Conservation (phyloP, 2,888 invertebrate genomes). For the Argynnis bischoffii region DNA sequence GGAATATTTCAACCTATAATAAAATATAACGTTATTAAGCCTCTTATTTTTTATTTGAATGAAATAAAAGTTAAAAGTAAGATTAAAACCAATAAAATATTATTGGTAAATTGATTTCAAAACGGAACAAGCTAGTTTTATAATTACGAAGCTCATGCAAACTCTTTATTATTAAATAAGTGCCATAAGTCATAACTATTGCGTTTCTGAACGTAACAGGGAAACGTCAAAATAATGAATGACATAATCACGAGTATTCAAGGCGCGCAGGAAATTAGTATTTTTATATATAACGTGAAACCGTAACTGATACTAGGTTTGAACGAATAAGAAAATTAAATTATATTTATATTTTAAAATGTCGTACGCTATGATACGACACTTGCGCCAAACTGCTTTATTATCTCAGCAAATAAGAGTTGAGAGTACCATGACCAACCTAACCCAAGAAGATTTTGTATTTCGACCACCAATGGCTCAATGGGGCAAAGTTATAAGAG, state of each 20-base stretch:
- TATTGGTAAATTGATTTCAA: too few species aligned
- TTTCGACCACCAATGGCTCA: slow-evolving; percentile 71
- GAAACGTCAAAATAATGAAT: slow-evolving; percentile 39
- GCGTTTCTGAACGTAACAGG: slow-evolving; percentile 51
- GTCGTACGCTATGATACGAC: slow-evolving; percentile 69
- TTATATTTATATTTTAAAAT: slow-evolving; percentile 49
- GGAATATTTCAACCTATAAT: too few species aligned
- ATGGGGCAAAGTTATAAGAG: slow-evolving; percentile 74
- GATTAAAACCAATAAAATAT: neutral
- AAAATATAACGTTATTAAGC: too few species aligned
- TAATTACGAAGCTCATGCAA: neutral
- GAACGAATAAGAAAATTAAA: slow-evolving; percentile 42
- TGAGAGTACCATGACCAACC: slow-evolving; percentile 70
- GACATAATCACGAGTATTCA: slow-evolving; percentile 40
- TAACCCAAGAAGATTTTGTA: slow-evolving; percentile 72
- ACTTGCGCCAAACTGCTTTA: slow-evolving; percentile 65
- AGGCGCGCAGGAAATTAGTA: slow-evolving; percentile 33
- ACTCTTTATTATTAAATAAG: neutral
- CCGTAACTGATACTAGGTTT: slow-evolving; percentile 45
- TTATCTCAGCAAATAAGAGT: slow-evolving; percentile 63
- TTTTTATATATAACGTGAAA: slow-evolving; percentile 34
- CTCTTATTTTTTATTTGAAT: too few species aligned
- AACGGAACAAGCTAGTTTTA: neutral
- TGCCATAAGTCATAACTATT: slow-evolving; percentile 6
- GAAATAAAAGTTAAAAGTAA: too few species aligned